Evolutionary conservation across 2,797 vertebrate genomes (phyloP).

Genomic region (Poecilia wingei): DNA sequence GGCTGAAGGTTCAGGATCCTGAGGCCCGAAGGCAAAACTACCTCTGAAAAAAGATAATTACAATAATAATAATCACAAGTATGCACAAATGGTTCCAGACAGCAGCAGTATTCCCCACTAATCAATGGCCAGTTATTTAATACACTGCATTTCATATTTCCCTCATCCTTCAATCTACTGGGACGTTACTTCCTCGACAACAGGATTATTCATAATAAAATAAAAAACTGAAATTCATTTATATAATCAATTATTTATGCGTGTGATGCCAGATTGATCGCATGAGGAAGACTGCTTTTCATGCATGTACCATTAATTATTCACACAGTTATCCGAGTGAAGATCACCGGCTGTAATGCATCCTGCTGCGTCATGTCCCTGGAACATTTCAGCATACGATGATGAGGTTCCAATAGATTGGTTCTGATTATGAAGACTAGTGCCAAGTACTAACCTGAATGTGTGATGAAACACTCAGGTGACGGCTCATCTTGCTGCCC

Average conservation of each 20-base stretch:
- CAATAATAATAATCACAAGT: slow-evolving; percentile 25
- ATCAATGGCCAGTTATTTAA: slow-evolving; percentile 32
- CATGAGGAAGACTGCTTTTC: slow-evolving; percentile 38
- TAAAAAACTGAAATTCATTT: slow-evolving; percentile 37
- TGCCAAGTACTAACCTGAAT: neutral
- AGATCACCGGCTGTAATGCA: slow-evolving; percentile 53
- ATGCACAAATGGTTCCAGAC: slow-evolving; percentile 33
- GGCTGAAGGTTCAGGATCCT: slow-evolving; percentile 32
- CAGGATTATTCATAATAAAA: slow-evolving; percentile 37
- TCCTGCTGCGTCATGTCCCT: slow-evolving; percentile 44
- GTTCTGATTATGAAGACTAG: slow-evolving; percentile 2
- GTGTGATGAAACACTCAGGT: slow-evolving; percentile 7
- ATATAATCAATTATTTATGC: slow-evolving; percentile 52
- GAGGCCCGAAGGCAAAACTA: slow-evolving; percentile 44
- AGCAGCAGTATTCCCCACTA: slow-evolving; percentile 15
- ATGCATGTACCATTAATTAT: slow-evolving; percentile 64
- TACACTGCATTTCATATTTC: neutral
- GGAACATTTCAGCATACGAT: slow-evolving; percentile 24
- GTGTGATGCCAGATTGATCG: slow-evolving; percentile 49
- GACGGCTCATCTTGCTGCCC: neutral
- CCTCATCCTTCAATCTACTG: neutral
- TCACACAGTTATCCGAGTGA: slow-evolving; percentile 54
- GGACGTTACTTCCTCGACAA: slow-evolving; percentile 13
- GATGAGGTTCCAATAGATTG: slow-evolving; percentile 7
- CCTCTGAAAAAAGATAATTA: slow-evolving; percentile 21